Evolutionary conservation across 2,797 vertebrate species (phyloP), one percentile per base, ranked within the genome.

Genomic region (Epinephelus awoara): DNA sequence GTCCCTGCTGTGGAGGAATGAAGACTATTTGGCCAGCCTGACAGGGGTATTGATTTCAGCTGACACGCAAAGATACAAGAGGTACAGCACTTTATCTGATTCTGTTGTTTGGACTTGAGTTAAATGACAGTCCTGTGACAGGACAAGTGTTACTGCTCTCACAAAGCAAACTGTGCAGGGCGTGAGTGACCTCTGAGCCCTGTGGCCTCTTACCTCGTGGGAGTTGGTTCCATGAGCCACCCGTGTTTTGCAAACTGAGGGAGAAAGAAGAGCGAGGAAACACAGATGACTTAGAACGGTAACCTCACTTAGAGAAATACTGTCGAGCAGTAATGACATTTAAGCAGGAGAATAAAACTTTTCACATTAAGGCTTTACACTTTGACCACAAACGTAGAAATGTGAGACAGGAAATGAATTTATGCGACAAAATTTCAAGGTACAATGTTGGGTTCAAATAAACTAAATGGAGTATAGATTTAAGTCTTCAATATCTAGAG

Each of bases 161-260:
- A 75, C 69, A 72, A 23, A 75, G 68, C 68, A 62, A 83, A 81
- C 69, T 47, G 50, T 68, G n/a, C 40, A 72, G 84, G 86, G 84
- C 81, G 86, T 65, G 72, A 67, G 59, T 80, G 81, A 87, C 77
- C 83, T 85, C 49, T 73, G 73, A 72, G 40, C 65, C 63, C 59
- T 62, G 71, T 34, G 49, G 59, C 64, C 57, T 92, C 97, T 97
- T 92, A 99, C 98, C 97, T 99, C 98, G 0, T 99, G 98, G 72
- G 98, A 99, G 93, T 96, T 99, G 92, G 97, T 99, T 90, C 98
- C 98, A 61, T 99, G 98, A 75, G 98, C 98, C 93, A 99, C 98
- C 92, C 97, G 97, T 69, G 98, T 99, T 96, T 99, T 99, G 94
- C 98, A 99, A 94, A 99, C 98, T 99, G 87, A 85, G 79, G 84